Base-by-base conservation (phyloP, 1,140 invertebrate species). In the Limonius californicus region DNA sequence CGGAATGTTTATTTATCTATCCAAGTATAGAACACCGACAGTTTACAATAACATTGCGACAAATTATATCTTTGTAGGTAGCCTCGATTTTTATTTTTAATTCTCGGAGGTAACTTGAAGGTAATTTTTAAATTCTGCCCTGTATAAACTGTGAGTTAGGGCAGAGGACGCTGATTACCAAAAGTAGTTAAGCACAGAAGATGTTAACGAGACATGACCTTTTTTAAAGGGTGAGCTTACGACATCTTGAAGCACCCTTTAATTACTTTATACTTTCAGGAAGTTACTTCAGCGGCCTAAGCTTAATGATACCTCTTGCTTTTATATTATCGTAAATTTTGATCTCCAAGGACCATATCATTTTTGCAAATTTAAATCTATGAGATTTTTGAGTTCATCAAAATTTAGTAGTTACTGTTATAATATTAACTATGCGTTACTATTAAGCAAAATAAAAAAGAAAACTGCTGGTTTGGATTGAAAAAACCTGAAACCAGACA, bases 1-100 rank as follows among this genome's bases (percentile, higher is more conserved):
- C 45, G 4, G 45, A 50, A 18, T 21, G 45, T 50, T 50, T 50
- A 50, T 50, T 50, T 50, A 19, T 50, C 45, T 50, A 50, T 50
- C 45, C 45, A 18, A 50, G 45, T 50, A 50, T 50, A 50, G 45
- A 18, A 50, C 20, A 50, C 16, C 3, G 45, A 9, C 16, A 19
- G 16, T 19, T 19, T 21, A 21, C 20, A 21, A 8, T 50, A 50
- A 50, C 16, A 50, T 19, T 50, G 45, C 16, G 16, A 50, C 16
- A 50, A 50, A 21, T 19, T 50, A 18, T 50, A 50, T 18, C 14
- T 19, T 50, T 6, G 16, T 16, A 39, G 35, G 35, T 39, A 39
- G 35, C 23, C 23, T 27, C 3, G 23, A 27, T 27, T 27, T 27
- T 27, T n/a, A n/a, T n/a, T 27, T 27, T 27, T 4, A 27, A 27